Evolutionary conservation across 2,797 vertebrate genomes (phyloP).

Genomic region (Lemur catta): DNA sequence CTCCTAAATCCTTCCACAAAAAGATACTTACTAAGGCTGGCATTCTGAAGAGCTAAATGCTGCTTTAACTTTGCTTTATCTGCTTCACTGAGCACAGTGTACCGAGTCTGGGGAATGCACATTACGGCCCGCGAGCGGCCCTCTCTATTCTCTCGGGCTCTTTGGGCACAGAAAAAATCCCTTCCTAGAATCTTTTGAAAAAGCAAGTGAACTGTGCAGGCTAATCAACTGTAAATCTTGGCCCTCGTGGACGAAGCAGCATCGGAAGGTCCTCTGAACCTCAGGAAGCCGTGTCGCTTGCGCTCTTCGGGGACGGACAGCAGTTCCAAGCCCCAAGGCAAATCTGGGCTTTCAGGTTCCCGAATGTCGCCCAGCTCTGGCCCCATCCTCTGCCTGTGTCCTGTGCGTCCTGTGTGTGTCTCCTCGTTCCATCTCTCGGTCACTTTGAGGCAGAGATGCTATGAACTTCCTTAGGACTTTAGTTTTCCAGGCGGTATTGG

Average conservation of each 20-base stretch:
- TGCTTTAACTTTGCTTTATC: constrained; percentile 83
- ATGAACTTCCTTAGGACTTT: constrained; percentile 7
- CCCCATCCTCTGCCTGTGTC: not conserved
- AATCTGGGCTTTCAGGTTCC: not conserved
- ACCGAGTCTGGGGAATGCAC: constrained; percentile 77
- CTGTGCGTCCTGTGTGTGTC: no score
- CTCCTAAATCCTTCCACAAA: constrained; percentile 40
- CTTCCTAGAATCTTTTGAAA: constrained; percentile 80
- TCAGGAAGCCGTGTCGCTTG: constrained; percentile 47
- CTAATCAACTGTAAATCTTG: constrained; percentile 84
- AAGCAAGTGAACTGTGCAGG: constrained; percentile 70
- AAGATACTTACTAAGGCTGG: constrained; percentile 78
- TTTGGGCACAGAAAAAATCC: constrained; percentile 83
- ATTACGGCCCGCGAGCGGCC: constrained; percentile 54
- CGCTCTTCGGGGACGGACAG: not conserved
- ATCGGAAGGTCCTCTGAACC: constrained; percentile 54
- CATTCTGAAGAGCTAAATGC: constrained; percentile 81
- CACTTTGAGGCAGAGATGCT: not conserved
- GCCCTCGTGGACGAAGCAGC: constrained; percentile 71
- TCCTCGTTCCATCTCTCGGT: not conserved
- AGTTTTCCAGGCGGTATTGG: constrained; percentile 26
- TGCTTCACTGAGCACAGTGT: constrained; percentile 82
- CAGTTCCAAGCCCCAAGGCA: constrained; percentile 35
- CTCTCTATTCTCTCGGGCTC: constrained; percentile 77
- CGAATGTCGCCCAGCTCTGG: not conserved